A percentile compares a stretch with the other conserved stretches of the same genome.
phyloP scores from a whole-genome alignment of 2,797 vertebrate genomes.

The Tiaroga cobitis region DNA sequence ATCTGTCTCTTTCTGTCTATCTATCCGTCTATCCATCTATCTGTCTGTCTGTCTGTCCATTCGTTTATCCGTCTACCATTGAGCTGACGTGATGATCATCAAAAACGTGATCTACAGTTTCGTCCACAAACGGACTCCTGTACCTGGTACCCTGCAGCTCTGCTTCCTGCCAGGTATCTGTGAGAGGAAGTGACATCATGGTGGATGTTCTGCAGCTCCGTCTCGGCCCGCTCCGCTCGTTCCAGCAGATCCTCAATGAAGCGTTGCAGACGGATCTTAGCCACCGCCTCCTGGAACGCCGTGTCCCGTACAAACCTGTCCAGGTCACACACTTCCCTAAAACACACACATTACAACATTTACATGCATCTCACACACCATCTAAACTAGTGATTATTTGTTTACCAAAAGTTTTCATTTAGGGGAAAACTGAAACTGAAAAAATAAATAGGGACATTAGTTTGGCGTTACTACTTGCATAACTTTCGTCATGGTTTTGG shows the following conservation, averaged over 20 bases:
- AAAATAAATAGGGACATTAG: too few species aligned
- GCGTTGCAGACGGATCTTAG: slow-evolving; percentile 73
- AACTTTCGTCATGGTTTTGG: too few species aligned
- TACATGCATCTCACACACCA: slow-evolving; percentile 1
- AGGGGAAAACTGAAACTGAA: background rate
- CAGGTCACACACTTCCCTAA: slow-evolving; percentile 72
- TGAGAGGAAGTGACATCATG: slow-evolving; percentile 24
- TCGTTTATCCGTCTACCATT: too few species aligned
- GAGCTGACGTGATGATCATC: too few species aligned
- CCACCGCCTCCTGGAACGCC: slow-evolving; percentile 69
- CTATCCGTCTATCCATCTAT: too few species aligned
- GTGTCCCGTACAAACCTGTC: slow-evolving; percentile 72
- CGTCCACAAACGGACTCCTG: background rate
- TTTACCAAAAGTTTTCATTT: background rate
- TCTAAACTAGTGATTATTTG: background rate
- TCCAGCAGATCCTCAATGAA: slow-evolving; percentile 61
- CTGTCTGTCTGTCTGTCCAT: too few species aligned
- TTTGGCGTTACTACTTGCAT: too few species aligned
- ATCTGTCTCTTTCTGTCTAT: too few species aligned
- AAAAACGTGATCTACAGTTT: background rate
- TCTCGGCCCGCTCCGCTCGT: slow-evolving; percentile 57
- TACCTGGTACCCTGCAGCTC: slow-evolving; percentile 43
- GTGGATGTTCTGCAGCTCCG: slow-evolving; percentile 53
- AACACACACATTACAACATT: slow-evolving; percentile 32
- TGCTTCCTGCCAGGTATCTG: slow-evolving; percentile 18